Conservation (phyloP, 2,888 invertebrate genomes). For the Dolichomitus sp. region DNA sequence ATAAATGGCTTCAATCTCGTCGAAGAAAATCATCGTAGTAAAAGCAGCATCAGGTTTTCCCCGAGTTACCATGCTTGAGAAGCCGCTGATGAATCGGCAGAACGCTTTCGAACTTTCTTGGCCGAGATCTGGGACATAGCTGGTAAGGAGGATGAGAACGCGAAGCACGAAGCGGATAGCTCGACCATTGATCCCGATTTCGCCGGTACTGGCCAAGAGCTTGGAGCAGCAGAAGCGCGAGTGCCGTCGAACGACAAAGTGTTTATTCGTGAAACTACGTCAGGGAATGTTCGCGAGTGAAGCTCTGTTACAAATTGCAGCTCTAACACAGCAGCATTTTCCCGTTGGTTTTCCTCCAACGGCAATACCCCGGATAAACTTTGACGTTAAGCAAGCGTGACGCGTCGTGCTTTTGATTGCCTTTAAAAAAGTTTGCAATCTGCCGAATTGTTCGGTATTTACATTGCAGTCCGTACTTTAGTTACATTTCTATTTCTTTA, state of each 20-base stretch:
- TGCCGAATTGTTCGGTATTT: slow-evolving; percentile 17
- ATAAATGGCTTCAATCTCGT: slow-evolving; percentile 10
- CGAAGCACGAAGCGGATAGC: slow-evolving; percentile 36
- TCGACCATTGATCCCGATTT: slow-evolving; percentile 64
- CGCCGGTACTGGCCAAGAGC: slow-evolving; percentile 23
- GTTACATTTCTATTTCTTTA: neutral
- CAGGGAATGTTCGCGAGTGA: slow-evolving; percentile 44
- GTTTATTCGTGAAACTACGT: slow-evolving; percentile 59
- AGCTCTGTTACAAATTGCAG: slow-evolving; percentile 47
- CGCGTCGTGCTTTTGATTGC: slow-evolving; percentile 35
- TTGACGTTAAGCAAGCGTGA: slow-evolving; percentile 39
- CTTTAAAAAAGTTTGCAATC: slow-evolving; percentile 29
- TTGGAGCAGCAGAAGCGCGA: slow-evolving; percentile 43
- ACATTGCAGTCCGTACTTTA: neutral
- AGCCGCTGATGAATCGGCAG: slow-evolving; percentile 61
- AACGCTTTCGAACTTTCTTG: slow-evolving; percentile 65
- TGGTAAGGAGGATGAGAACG: slow-evolving; percentile 30
- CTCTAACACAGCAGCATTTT: slow-evolving; percentile 22
- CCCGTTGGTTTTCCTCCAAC: slow-evolving; percentile 26
- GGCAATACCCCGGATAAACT: slow-evolving; percentile 46
- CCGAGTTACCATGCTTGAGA: slow-evolving; percentile 30
- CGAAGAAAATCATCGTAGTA: slow-evolving; percentile 33
- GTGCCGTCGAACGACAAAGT: slow-evolving; percentile 56
- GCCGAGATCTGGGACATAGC: slow-evolving; percentile 36
- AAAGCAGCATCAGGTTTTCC: slow-evolving; percentile 39